Base-by-base conservation (phyloP, 1,140 invertebrate species). In the Musca domestica region DNA sequence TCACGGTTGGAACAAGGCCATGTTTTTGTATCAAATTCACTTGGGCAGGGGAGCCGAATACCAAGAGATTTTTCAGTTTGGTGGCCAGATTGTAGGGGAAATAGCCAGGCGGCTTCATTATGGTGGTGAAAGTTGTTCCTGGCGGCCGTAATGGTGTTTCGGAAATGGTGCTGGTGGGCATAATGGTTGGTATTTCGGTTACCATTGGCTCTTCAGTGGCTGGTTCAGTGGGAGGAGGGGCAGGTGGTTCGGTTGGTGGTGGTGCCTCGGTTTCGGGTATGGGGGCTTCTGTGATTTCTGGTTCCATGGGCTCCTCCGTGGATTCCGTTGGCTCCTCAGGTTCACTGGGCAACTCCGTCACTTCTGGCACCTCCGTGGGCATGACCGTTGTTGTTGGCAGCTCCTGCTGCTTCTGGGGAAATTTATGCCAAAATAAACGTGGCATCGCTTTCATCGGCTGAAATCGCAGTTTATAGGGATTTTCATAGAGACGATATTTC, bases 1-100 rank as follows among this genome's bases (percentile, higher is more conserved):
- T 79, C 6, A 70, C 47, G n/a, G 73, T 73, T 47, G 74, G 69
- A 19, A 73, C 73, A 1, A 51, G 5, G 20, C 71, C 69, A n/a
- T 75, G 69, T 63, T 76, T 76, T 20, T 76, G 69, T 65, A 80
- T 75, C 0, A 80, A 67, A 71, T 80, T 80, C 10, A 75, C 72
- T 56, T 78, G 64, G 27, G 74, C 52, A 0, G 76, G 74, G 0
- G 78, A 77, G 6, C 77, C 76, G 51, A 73, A 76, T 19, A 80
- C 68, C 0, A 80, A 49, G 7, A 66, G 41, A n/a, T 78, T 70
- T 46, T 80, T 76, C 7, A 80, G 51, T 63, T 67, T 71, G 3
- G 25, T 25, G 48, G 71, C 23, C 20, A 70, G 66, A 20, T 52
- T 61, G 30, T 64, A 27, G 52, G 68, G 73, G 25, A 68, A 49